Percentiles rank a stretch among this genome's conserved stretches.
Evolutionary conservation across 2,888 invertebrate genomes (phyloP).

Genomic region (Ceraclea dissimilis): DNA sequence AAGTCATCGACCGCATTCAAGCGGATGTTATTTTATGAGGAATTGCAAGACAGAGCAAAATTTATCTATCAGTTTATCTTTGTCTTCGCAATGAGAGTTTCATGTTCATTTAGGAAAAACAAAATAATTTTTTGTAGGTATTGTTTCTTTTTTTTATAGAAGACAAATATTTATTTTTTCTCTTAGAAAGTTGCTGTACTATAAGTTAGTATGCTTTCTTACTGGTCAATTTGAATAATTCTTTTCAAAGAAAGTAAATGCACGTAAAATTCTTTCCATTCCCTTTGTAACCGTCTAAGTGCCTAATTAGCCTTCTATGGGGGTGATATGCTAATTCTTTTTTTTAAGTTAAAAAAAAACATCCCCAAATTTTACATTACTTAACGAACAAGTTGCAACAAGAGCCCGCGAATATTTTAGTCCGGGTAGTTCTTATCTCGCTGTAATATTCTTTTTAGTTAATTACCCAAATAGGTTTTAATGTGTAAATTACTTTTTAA

Average conservation of each 20-base stretch:
- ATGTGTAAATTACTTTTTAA: constrained; percentile 20
- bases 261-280: constrained; percentile 25
- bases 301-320: constrained; percentile 24
- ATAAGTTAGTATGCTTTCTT: constrained; percentile 10
- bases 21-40: neutral
- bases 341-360: constrained; percentile 23
- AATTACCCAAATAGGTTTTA: constrained; percentile 25
- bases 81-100: too few relatives aligned
- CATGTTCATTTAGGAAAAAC: too few relatives aligned
- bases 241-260: constrained; percentile 24
- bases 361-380: constrained; percentile 19
- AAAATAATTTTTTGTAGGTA: too few relatives aligned
- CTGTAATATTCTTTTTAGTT: constrained; percentile 25
- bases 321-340: constrained; percentile 26
- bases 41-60: neutral
- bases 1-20: neutral
- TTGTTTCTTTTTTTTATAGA: neutral
- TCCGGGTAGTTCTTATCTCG: constrained; percentile 18
- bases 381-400: neutral
- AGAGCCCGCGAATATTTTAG: neutral
- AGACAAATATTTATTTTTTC: neutral
- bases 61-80: too few relatives aligned
- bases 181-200: neutral
- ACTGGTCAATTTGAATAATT: constrained; percentile 25
- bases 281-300: constrained; percentile 20